Percentiles rank a stretch among this genome's conserved stretches.
Conservation (phyloP, 2,888 invertebrate species). For the Pterostichus niger region DNA sequence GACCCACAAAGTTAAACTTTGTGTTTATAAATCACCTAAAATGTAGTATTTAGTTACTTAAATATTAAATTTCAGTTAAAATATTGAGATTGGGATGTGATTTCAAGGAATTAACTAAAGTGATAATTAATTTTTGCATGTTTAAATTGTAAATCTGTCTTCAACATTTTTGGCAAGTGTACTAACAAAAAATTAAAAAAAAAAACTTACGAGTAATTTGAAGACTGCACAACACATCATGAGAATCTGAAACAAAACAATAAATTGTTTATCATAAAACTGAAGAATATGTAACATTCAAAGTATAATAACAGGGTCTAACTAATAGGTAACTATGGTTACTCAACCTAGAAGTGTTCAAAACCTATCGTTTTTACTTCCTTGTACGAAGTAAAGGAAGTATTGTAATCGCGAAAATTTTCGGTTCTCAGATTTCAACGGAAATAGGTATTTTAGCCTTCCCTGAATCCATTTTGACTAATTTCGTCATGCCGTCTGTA, state of each 20-base stretch:
- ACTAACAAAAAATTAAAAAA: neutral
- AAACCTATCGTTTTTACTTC: too few species aligned
- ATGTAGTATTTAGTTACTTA: constrained; percentile 32
- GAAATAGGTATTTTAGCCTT: too few species aligned
- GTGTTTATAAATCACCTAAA: constrained; percentile 16
- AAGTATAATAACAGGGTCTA: too few species aligned
- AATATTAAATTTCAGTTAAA: constrained; percentile 50
- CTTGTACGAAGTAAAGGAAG: too few species aligned
- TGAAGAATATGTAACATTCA: too few species aligned
- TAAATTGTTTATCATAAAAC: too few species aligned
- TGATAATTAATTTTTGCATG: constrained; percentile 2
- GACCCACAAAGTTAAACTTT: constrained; percentile 38
- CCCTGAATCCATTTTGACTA: too few species aligned
- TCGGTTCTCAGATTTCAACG: too few species aligned
- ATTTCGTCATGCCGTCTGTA: too few species aligned
- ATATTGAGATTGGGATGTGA: constrained; percentile 35
- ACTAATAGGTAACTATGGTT: too few species aligned
- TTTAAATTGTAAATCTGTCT: constrained; percentile 17
- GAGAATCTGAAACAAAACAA: constrained; percentile 11
- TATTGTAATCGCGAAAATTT: too few species aligned
- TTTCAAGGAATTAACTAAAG: constrained; percentile 18
- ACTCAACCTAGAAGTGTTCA: too few species aligned
- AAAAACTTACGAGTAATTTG: neutral
- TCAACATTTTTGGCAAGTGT: neutral
- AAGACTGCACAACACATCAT: neutral